phyloP scores from a whole-genome alignment of 1,140 invertebrate genomes.

The Trachymyrmex septentrionalis region DNA sequence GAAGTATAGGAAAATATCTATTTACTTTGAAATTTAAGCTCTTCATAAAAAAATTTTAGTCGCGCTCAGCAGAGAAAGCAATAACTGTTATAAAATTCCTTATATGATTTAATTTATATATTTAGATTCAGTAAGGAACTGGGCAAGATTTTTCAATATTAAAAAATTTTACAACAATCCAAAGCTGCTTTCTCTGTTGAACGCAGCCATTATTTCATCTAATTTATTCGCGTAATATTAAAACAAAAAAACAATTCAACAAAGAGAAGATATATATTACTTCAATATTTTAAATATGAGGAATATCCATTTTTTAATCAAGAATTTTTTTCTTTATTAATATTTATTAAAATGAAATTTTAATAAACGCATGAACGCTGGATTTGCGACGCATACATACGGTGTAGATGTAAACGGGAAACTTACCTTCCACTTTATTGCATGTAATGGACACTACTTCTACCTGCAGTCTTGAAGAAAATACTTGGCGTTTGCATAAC shows the following conservation, averaged over 20 bases:
- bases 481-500: background rate
- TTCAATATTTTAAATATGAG: background rate
- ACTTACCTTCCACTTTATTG: constrained; percentile 45
- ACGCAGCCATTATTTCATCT: background rate
- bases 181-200: too few relatives aligned
- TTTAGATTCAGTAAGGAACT: too few relatives aligned
- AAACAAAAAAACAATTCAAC: background rate
- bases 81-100: too few relatives aligned
- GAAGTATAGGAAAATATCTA: too few relatives aligned
- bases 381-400: background rate
- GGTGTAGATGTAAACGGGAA: constrained; percentile 34
- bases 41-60: too few relatives aligned
- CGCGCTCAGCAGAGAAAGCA: too few relatives aligned
- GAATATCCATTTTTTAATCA: background rate
- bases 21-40: too few relatives aligned
- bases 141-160: too few relatives aligned
- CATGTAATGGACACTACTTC: constrained; percentile 13
- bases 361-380: background rate
- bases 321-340: background rate
- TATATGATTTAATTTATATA: too few relatives aligned
- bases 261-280: background rate
- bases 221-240: background rate
- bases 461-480: background rate
- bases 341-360: background rate
- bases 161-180: too few relatives aligned